phyloP scores from a whole-genome alignment of 37 sponge, comb jelly and placozoan species.

The Theonella swinhoei region DNA sequence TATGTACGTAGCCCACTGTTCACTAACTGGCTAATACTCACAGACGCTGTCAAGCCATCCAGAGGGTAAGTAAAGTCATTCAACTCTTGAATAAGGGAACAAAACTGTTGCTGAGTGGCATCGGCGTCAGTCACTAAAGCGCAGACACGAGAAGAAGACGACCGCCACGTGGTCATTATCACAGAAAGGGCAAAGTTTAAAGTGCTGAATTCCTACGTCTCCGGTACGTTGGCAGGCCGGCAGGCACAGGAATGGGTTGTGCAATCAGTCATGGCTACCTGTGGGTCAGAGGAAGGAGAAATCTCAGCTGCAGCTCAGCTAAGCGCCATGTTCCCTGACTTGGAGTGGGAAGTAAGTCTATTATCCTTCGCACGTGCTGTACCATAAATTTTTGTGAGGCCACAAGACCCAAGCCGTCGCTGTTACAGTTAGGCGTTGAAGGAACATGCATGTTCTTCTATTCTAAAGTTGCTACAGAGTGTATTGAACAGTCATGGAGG shows the following conservation, averaged over 20 bases:
- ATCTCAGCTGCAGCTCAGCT: slow-evolving; percentile 7
- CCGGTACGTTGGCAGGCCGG: not conserved
- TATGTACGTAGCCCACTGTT: not conserved
- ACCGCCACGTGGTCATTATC: not conserved
- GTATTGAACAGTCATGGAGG: slow-evolving; percentile 26
- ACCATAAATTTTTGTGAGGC: too few relatives aligned
- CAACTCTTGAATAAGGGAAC: not conserved
- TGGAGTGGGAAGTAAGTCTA: slow-evolving; percentile 32
- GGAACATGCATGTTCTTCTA: not conserved
- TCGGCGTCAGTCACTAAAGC: not conserved
- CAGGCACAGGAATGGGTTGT: too few relatives aligned
- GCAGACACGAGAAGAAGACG: not conserved
- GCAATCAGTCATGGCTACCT: not conserved
- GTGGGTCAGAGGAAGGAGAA: not conserved
- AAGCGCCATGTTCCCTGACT: slow-evolving; percentile 39
- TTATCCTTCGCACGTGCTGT: too few relatives aligned
- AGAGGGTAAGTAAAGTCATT: slow-evolving; percentile 20
- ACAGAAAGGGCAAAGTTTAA: not conserved
- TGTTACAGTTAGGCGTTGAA: too few relatives aligned
- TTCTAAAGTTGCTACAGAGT: slow-evolving; percentile 2
- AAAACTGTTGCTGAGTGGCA: not conserved
- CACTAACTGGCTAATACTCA: not conserved
- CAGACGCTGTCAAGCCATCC: slow-evolving; percentile 2
- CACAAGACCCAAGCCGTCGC: too few relatives aligned
- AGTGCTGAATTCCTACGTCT: not conserved